Evolutionary conservation across 2,113 vertebrate genomes (phyloP), one percentile per base, ranked within the genome.

Genomic region (Oplegnathus fasciatus): DNA sequence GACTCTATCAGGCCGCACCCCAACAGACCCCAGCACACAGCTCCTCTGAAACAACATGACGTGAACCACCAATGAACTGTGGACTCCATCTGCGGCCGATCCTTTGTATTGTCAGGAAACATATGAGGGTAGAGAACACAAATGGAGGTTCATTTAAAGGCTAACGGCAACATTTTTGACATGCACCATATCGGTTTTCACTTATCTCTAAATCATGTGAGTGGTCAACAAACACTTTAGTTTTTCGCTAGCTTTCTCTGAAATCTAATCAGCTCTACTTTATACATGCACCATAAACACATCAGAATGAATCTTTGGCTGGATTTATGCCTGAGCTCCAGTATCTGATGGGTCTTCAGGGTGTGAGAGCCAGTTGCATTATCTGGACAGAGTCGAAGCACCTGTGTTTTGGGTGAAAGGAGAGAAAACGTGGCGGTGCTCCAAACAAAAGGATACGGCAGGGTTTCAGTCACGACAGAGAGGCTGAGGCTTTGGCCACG

Each of bases 1-100:
- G 71, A 34, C 61, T 69, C 46, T 46, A 60, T 86, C 75, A 69
- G 89, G 80, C 81, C 79, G 71, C 89, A 80, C 89, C 90, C 86
- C 67, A 14, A 20, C 57, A 42, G 55, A 65, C 42, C 69, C 61
- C 20, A 28, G 58, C 81, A 37, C 75, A 20, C 40, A 18, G 71
- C 61, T 74, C 72, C 54, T 72, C 87, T 84, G 76, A 83, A 90
- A 88, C 82, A 88, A 88, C 84, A 86, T 11, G 42, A 76, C n/a
- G 48, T 68, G 72, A 86, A 84, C 74, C 55, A 2, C 9, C 34
- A 40, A 8, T 80, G 68, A 89, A 71, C 58, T 76, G 69, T 20
- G 64, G 75, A 66, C n/a, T 69, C 85, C 91, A 89, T 91, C 80
- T 89, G 86, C 13, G 34, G 71, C 68, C 24, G 34, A 84, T 89